These are phyloP conservation scores for Chloroclystis v-ata DNA, from an alignment of 2,888 invertebrate genomes.

Conservation along the genomic window DNA sequence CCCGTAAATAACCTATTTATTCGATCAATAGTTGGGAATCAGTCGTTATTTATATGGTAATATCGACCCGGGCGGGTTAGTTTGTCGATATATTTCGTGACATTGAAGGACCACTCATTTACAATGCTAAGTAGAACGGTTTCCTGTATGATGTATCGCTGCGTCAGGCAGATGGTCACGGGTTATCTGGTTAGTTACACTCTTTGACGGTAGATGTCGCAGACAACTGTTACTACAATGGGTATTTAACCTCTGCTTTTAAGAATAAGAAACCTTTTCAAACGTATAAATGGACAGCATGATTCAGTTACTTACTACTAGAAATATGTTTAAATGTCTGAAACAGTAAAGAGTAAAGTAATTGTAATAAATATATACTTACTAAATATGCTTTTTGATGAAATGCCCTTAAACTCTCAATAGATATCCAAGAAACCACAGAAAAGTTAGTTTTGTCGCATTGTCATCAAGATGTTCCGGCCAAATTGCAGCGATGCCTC, in stretches of 20 bases:
- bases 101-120: slow-evolving; percentile 65
- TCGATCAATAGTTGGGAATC: slow-evolving; percentile 66
- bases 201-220: slow-evolving; percentile 16
- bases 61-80: slow-evolving; percentile 52
- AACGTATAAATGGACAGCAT: no score
- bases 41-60: slow-evolving; percentile 74
- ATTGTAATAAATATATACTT: no score
- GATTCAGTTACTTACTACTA: no score
- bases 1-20: slow-evolving; percentile 48
- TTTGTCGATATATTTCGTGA: slow-evolving; percentile 38
- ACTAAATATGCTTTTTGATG: no score
- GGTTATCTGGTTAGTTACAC: not conserved
- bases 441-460: slow-evolving; percentile 72
- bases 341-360: no score
- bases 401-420: no score
- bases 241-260: no score
- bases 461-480: slow-evolving; percentile 68
- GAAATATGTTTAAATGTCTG: no score
- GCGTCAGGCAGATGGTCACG: slow-evolving; percentile 52
- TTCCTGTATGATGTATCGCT: slow-evolving; percentile 33
- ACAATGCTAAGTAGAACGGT: slow-evolving; percentile 65
- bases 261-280: no score
- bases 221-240: not conserved
- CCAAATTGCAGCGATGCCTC: slow-evolving; percentile 69
- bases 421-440: no score